Evolutionary conservation across 2,113 vertebrate genomes (phyloP).

Genomic region (Cololabis saira): DNA sequence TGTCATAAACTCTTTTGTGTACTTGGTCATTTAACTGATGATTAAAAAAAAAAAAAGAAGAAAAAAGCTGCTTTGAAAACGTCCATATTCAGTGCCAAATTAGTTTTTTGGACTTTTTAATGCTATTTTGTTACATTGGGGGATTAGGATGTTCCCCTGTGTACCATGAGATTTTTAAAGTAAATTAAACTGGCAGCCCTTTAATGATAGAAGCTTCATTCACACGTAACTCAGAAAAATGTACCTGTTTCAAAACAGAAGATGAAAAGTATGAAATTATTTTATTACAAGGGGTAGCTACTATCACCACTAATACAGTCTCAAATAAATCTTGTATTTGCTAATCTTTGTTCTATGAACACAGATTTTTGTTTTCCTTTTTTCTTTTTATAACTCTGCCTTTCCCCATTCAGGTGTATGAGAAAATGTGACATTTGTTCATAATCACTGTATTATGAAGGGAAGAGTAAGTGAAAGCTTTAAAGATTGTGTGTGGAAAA

Average conservation of each 20-base stretch:
- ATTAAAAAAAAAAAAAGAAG: no score
- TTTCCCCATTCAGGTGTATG: slow-evolving; percentile 38
- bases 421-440: slow-evolving; percentile 51
- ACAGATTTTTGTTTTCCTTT: slow-evolving; percentile 20
- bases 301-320: slow-evolving; percentile 61
- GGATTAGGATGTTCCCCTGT: slow-evolving; percentile 32
- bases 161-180: slow-evolving; percentile 44
- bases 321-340: slow-evolving; percentile 60
- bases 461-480: slow-evolving; percentile 68
- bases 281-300: slow-evolving; percentile 57
- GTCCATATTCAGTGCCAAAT: slow-evolving; percentile 78
- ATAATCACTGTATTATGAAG: slow-evolving; percentile 61
- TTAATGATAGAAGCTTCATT: slow-evolving; percentile 41
- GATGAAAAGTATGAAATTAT: slow-evolving; percentile 50
- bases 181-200: slow-evolving; percentile 60
- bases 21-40: slow-evolving; percentile 54
- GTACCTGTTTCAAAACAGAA: slow-evolving; percentile 34
- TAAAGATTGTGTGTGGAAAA: slow-evolving; percentile 66
- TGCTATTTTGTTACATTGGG: slow-evolving; percentile 62
- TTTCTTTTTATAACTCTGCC: slow-evolving; percentile 27
- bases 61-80: slow-evolving; percentile 69
- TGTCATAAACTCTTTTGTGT: slow-evolving; percentile 58
- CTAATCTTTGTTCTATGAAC: slow-evolving; percentile 58
- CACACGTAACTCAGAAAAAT: slow-evolving; percentile 51
- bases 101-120: slow-evolving; percentile 62